phyloP scores from a whole-genome alignment of 2,888 invertebrate species.

The Aethes cnicana region DNA sequence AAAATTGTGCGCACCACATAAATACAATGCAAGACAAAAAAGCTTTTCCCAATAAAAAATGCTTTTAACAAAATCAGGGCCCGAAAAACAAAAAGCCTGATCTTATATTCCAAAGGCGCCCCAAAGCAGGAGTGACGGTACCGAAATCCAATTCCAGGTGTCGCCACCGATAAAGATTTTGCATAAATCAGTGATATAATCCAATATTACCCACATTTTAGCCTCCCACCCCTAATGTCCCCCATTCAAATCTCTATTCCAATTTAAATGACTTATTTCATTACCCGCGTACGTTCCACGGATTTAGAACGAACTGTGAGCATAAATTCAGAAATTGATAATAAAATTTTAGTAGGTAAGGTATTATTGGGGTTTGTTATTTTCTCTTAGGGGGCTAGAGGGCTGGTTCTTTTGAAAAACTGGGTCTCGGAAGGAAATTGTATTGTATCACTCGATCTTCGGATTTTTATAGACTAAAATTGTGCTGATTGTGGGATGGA shows the following conservation, averaged over 20 bases:
- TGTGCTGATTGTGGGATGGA: too few relatives aligned
- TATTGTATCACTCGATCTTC: not conserved
- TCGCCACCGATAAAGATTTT: conserved; percentile 75
- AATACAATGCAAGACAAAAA: too few relatives aligned
- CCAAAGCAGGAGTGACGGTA: conserved; percentile 47
- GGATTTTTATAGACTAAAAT: too few relatives aligned
- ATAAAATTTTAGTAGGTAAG: conserved; percentile 71
- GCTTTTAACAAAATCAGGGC: not conserved
- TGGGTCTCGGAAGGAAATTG: not conserved
- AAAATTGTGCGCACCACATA: too few relatives aligned
- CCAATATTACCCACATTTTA: conserved; percentile 76
- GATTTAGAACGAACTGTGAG: conserved; percentile 56
- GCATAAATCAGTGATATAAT: conserved; percentile 81
- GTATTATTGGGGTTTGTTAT: conserved; percentile 57
- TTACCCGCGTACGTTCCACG: conserved; percentile 61
- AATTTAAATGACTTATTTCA: conserved; percentile 81
- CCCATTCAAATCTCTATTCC: conserved; percentile 76
- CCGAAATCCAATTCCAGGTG: conserved; percentile 76
- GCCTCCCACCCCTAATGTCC: conserved; percentile 69
- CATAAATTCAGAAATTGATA: conserved; percentile 76
- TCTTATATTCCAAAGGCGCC: conserved; percentile 9
- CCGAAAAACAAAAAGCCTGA: not conserved
- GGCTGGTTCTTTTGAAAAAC: not conserved
- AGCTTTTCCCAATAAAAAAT: too few relatives aligned
- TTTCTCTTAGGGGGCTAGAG: conserved; percentile 33